Conservation (phyloP, 2,113 vertebrate genomes). For the Noturus placidus region DNA sequence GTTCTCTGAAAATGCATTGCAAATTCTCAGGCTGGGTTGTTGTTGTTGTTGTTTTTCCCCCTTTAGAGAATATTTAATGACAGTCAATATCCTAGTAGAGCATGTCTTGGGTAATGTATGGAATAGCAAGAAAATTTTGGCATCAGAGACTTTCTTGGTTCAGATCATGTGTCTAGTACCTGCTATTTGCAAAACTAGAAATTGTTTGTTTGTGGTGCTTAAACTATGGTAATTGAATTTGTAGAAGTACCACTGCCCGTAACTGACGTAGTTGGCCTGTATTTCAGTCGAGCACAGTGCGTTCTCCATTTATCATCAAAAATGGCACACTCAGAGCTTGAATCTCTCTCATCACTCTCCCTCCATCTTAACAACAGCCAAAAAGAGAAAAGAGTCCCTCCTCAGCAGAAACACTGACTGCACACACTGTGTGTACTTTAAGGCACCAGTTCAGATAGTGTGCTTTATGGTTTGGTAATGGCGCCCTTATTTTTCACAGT, state of each 20-base stretch:
- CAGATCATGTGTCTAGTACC: background rate
- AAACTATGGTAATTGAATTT: constrained; percentile 13
- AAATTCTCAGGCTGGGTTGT: background rate
- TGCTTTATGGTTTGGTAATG: constrained; percentile 52
- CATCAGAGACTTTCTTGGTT: background rate
- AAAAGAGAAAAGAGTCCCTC: constrained; percentile 14
- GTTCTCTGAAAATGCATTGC: background rate
- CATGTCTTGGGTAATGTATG: background rate
- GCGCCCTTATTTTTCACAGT: constrained; percentile 48
- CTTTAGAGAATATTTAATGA: background rate
- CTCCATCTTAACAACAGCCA: background rate
- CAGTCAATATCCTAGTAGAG: background rate
- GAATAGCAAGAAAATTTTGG: background rate
- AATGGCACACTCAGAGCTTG: background rate
- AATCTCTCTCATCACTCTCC: constrained; percentile 2
- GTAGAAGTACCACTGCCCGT: background rate
- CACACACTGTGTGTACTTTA: constrained; percentile 8
- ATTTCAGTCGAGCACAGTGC: background rate
- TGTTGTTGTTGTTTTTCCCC: too few relatives aligned
- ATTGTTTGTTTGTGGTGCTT: constrained; percentile 2
- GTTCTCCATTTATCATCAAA: constrained; percentile 20
- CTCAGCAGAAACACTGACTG: constrained; percentile 2
- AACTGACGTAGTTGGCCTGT: background rate
- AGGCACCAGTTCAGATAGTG: constrained; percentile 33
- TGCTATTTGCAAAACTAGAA: background rate